phyloP scores from a whole-genome alignment of 2,797 vertebrate species.

The Tadarida brasiliensis region DNA sequence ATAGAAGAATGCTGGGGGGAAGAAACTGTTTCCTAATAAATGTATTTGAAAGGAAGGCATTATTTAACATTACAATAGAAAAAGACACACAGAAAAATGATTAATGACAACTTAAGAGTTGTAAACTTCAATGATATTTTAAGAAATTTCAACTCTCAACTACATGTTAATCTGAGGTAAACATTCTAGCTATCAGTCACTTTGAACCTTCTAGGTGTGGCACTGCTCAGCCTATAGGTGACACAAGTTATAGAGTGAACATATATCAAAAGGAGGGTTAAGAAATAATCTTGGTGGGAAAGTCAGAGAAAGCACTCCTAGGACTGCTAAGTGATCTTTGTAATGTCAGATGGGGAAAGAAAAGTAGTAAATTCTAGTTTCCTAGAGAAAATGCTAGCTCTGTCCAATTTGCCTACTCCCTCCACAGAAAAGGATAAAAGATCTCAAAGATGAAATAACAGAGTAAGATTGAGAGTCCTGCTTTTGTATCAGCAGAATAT shows the following conservation, averaged over 20 bases:
- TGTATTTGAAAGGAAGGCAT: slow-evolving; percentile 51
- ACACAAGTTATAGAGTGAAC: not conserved
- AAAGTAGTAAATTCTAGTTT: slow-evolving; percentile 14
- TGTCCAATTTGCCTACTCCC: not conserved
- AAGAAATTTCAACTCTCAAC: slow-evolving; percentile 52
- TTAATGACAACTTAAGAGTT: not conserved
- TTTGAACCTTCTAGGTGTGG: slow-evolving; percentile 9
- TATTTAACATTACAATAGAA: not conserved
- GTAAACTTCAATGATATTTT: slow-evolving; percentile 36
- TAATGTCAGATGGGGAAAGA: not conserved
- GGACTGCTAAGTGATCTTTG: not conserved
- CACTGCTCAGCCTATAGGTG: not conserved
- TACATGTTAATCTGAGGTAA: slow-evolving; percentile 19
- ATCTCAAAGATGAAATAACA: slow-evolving; percentile 42
- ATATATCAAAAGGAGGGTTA: not conserved
- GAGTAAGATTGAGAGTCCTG: slow-evolving; percentile 15
- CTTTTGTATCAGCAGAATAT: not conserved
- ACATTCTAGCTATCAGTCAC: slow-evolving; percentile 34
- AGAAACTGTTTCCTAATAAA: not conserved
- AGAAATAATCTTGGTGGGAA: slow-evolving; percentile 48
- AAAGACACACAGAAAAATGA: slow-evolving; percentile 48
- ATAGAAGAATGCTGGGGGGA: not conserved
- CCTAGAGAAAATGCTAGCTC: slow-evolving; percentile 30
- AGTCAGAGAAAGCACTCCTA: slow-evolving; percentile 25
- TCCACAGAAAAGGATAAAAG: not conserved